Evolutionary conservation across 1,140 invertebrate species (phyloP), one percentile per base, ranked within the genome.

Genomic region (Colletes latitarsis): DNA sequence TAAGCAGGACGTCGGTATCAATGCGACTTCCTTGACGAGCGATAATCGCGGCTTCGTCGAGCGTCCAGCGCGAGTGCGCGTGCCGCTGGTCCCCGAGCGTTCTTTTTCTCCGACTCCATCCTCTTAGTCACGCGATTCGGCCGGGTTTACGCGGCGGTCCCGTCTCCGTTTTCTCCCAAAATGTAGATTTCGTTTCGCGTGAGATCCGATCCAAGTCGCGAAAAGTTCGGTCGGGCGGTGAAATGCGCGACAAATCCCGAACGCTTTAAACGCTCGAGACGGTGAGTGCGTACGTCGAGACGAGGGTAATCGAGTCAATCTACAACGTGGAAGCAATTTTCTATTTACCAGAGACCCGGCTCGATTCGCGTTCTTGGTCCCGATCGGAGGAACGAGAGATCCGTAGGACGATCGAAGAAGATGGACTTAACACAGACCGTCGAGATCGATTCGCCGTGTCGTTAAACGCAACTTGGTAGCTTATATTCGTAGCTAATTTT

Each of bases 1-100:
- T 91, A 90, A 91, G 91, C 93, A 93, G 93, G 92, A 93, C 91
- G 92, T 92, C 88, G 79, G 88, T 93, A 93, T 93, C 93, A 91
- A 84, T 39, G 88, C 83, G 66, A 93, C 92, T 93, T 93, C 92
- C 92, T 93, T 91, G 86, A 91, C 90, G 85, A 87, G 87, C 72
- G 90, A 91, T 92, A 92, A 90, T 90, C 6, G 41, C 43, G 64
- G 4, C 21, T 30, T 89, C 84, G 69, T 58, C 77, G 52, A 60
- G 67, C 60, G 49, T 57, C 69, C 53, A 73, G 60, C 52, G 66
- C 62, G 62, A 64, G 53, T 71, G 83, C 84, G 87, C 88, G 79
- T 89, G 87, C 82, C 84, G 53, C 63, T 52, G 14, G 53, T 62
- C 62, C 53, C 30, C 30, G 30, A 30, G 17, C 70, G 62, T 10